phyloP scores from a whole-genome alignment of 30 jellyfish, hydroid and myxozoan genomes.

The Aurelia aurita region DNA sequence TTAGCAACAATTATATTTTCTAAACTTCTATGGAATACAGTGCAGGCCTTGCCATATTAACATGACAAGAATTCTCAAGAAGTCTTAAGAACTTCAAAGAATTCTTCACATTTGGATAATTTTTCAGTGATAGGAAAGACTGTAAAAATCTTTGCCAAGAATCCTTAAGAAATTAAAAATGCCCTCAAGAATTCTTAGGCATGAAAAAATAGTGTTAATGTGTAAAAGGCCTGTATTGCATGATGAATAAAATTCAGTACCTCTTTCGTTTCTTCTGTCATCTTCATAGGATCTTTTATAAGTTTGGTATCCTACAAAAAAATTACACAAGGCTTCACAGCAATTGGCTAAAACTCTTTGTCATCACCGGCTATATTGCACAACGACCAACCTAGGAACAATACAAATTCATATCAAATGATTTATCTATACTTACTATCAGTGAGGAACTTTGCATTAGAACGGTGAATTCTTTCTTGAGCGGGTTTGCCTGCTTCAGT shows the following conservation, averaged over 20 bases:
- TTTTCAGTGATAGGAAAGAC: no score
- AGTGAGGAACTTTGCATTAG: slow-evolving; percentile 39
- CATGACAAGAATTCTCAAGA: no score
- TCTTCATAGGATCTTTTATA: slow-evolving; percentile 11
- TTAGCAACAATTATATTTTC: no score
- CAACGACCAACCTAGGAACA: background rate
- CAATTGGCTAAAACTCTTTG: background rate
- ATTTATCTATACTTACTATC: slow-evolving; percentile 34
- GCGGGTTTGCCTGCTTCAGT: slow-evolving; percentile 8
- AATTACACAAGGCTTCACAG: background rate
- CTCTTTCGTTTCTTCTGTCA: slow-evolving; percentile 4
- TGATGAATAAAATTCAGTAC: background rate
- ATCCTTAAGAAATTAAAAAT: background rate
- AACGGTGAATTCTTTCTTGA: slow-evolving; percentile 23
- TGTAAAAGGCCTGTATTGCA: no score
- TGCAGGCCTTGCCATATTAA: no score
- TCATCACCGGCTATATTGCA: no score
- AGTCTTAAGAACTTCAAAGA: no score
- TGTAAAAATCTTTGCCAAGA: no score
- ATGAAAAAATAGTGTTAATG: background rate
- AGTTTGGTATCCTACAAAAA: slow-evolving; percentile 21
- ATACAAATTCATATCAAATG: background rate
- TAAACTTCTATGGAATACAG: no score
- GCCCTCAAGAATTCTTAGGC: no score
- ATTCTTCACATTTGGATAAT: no score